Evolutionary conservation across 2,888 invertebrate species (phyloP).

Genomic region (Prosopocoilus inquinatus): DNA sequence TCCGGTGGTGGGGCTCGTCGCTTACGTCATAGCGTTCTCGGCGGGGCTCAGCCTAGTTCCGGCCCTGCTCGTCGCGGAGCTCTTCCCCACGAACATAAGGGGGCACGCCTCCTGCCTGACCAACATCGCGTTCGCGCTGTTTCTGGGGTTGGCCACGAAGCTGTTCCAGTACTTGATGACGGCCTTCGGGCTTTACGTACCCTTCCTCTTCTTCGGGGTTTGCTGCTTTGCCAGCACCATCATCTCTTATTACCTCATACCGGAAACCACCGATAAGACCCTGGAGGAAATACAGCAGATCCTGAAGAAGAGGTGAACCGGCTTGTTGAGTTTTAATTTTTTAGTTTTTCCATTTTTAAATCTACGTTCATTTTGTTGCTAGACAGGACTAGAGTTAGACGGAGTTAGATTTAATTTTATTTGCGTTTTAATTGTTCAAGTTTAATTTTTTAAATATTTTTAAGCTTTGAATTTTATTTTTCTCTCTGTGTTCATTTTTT

Average conservation of each 20-base stretch:
- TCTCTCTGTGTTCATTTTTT: too few relatives aligned
- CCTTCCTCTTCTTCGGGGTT: conserved; percentile 36
- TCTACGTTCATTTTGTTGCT: too few relatives aligned
- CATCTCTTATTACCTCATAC: conserved; percentile 37
- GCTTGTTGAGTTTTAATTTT: too few relatives aligned
- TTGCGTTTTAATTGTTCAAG: too few relatives aligned
- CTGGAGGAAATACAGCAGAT: conserved; percentile 46
- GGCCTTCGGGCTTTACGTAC: conserved; percentile 35
- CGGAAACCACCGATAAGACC: conserved; percentile 45
- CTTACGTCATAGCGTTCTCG: conserved; percentile 30
- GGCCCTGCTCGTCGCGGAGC: conserved; percentile 33
- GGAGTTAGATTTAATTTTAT: too few relatives aligned
- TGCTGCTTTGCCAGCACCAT: conserved; percentile 32
- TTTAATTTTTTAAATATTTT: too few relatives aligned
- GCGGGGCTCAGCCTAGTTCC: conserved; percentile 33
- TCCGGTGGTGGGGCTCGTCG: conserved; percentile 27
- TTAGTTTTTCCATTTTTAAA: too few relatives aligned
- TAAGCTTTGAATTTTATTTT: too few relatives aligned
- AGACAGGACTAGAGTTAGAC: too few relatives aligned
- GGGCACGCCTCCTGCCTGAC: conserved; percentile 34
- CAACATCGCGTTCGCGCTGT: conserved; percentile 31
- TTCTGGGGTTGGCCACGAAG: conserved; percentile 33
- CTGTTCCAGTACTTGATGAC: conserved; percentile 36
- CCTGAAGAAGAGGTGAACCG: conserved; percentile 24
- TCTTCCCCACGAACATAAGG: conserved; percentile 35